A percentile compares a stretch with the other conserved stretches of the same genome.
Conservation (phyloP, 2,113 vertebrate genomes). For the Anser cygnoides region DNA sequence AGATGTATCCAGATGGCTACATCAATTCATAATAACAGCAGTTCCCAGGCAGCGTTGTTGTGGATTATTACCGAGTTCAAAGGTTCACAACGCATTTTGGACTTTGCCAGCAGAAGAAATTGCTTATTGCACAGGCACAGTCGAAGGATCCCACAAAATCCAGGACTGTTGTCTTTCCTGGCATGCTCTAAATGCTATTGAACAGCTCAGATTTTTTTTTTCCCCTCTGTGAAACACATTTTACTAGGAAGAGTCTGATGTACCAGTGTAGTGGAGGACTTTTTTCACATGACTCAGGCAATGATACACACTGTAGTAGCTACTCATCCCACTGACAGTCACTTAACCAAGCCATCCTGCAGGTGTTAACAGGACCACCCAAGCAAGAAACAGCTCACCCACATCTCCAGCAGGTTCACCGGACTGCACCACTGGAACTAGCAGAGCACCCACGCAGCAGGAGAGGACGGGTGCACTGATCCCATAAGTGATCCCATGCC, state of each 20-base stretch:
- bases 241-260: neutral
- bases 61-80: slow-evolving; percentile 30
- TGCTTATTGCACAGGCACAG: neutral
- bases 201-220: neutral
- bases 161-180: neutral
- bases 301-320: neutral
- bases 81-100: neutral
- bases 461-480: neutral
- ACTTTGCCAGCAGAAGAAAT: neutral
- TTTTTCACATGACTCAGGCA: neutral
- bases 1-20: neutral
- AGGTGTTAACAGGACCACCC: neutral
- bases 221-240: neutral
- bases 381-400: neutral
- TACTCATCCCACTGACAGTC: neutral
- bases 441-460: neutral
- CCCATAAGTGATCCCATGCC: neutral
- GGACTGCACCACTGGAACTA: neutral
- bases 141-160: neutral
- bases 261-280: neutral
- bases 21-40: slow-evolving; percentile 7
- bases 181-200: neutral
- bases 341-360: neutral
- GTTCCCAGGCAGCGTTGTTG: slow-evolving; percentile 6
- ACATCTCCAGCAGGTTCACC: neutral